Evolutionary conservation across 2,113 vertebrate species (phyloP).

Genomic region (Psittacara wagleri): DNA sequence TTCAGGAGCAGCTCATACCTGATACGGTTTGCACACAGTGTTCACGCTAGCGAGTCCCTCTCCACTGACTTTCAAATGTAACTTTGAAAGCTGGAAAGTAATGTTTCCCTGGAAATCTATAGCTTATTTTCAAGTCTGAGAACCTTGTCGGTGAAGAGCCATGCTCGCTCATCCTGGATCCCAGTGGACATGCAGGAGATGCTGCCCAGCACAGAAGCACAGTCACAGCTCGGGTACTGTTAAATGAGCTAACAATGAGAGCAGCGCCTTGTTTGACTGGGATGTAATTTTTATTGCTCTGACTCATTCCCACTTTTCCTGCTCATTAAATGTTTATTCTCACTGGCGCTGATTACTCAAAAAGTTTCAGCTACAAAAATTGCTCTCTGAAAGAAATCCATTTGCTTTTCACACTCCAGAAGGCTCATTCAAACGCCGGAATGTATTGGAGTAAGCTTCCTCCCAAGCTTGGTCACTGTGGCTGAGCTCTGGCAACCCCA

Average conservation of each 20-base stretch:
- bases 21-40: neutral
- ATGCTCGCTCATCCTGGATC: neutral
- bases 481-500: neutral
- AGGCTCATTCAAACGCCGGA: neutral
- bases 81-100: neutral
- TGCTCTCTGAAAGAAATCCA: neutral
- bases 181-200: neutral
- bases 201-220: neutral
- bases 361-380: neutral
- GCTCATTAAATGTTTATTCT: slow-evolving; percentile 7
- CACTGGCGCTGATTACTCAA: neutral
- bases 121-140: neutral
- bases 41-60: neutral
- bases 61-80: neutral
- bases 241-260: neutral
- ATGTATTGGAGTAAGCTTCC: rapidly evolving
- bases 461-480: neutral
- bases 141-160: neutral
- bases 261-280: neutral
- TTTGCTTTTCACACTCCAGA: neutral
- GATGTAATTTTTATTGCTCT: neutral
- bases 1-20: neutral
- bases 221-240: neutral
- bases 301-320: neutral
- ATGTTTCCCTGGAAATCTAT: neutral